Evolutionary conservation across 2,888 invertebrate genomes (phyloP).

Genomic region (Sceliomorpha sp.): DNA sequence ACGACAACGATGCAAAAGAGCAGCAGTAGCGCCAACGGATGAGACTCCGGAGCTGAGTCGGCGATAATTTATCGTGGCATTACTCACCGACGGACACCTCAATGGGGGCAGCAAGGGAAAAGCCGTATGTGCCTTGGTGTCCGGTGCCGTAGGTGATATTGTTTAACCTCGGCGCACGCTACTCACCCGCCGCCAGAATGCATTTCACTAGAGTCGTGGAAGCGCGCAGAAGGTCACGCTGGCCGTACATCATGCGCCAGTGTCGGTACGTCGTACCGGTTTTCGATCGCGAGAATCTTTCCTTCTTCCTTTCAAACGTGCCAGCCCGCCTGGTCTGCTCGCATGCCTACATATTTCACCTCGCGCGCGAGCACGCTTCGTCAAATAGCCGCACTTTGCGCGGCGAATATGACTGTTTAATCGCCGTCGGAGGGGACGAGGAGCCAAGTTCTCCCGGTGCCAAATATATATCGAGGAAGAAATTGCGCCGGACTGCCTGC

Average conservation of each 20-base stretch:
- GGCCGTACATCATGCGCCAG: slow-evolving; percentile 58
- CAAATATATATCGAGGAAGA: not conserved
- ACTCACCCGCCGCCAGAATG: slow-evolving; percentile 59
- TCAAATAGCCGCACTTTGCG: slow-evolving; percentile 37
- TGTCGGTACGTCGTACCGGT: slow-evolving; percentile 25
- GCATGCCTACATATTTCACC: slow-evolving; percentile 39
- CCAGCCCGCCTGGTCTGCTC: slow-evolving; percentile 2
- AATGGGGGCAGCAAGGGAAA: slow-evolving; percentile 65
- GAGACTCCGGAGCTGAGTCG: slow-evolving; percentile 41
- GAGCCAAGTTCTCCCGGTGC: slow-evolving; percentile 23
- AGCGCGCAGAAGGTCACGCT: slow-evolving; percentile 59
- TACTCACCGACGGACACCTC: slow-evolving; percentile 76
- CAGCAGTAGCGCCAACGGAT: slow-evolving; percentile 52
- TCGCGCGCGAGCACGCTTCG: slow-evolving; percentile 10
- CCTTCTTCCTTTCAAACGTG: slow-evolving; percentile 17
- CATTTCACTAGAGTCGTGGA: slow-evolving; percentile 58
- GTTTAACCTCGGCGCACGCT: slow-evolving; percentile 59
- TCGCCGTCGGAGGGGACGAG: slow-evolving; percentile 27
- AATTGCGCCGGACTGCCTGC: too few species aligned
- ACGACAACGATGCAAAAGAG: slow-evolving; percentile 38
- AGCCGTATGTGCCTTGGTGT: slow-evolving; percentile 51
- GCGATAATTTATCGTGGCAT: slow-evolving; percentile 76
- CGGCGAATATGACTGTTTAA: slow-evolving; percentile 42
- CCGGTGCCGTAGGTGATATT: slow-evolving; percentile 56
- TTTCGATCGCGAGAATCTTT: slow-evolving; percentile 24